These are phyloP conservation scores for Cloeon dipterum DNA, from an alignment of 2,888 invertebrate species.

Conservation along the genomic window DNA sequence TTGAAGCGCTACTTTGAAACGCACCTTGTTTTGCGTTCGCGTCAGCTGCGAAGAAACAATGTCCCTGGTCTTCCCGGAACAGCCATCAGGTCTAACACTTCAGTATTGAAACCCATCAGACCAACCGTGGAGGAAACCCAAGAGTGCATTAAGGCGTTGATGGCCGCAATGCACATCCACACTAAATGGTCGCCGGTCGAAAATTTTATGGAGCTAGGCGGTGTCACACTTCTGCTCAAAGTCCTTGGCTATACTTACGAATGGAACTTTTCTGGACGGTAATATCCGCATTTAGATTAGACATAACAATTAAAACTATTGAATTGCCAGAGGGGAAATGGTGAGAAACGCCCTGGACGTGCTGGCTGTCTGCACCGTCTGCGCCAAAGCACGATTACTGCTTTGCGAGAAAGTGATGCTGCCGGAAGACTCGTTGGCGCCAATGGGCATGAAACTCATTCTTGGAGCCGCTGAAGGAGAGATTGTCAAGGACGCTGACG, in stretches of 20 bases:
- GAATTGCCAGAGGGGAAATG: conserved; percentile 51
- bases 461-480: conserved; percentile 78
- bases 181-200: conserved; percentile 78
- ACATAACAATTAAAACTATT: no score
- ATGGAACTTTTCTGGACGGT: conserved; percentile 75
- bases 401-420: conserved; percentile 19
- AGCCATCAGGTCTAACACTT: no score
- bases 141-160: conserved; percentile 60
- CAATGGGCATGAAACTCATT: conserved; percentile 60
- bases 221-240: conserved; percentile 55
- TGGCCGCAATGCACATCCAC: conserved; percentile 49
- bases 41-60: conserved; percentile 36
- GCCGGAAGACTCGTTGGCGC: conserved; percentile 47
- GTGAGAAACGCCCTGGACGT: conserved; percentile 66
- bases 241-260: conserved; percentile 76
- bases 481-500: conserved; percentile 72
- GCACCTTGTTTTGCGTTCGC: conserved; percentile 61
- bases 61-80: no score
- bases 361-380: conserved; percentile 70
- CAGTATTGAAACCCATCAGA: conserved; percentile 13
- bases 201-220: conserved; percentile 62
- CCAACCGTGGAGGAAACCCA: conserved; percentile 57
- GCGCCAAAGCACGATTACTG: conserved; percentile 43
- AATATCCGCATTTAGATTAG: no score
- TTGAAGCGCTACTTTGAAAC: conserved; percentile 79